Base-by-base conservation (phyloP, 1,140 invertebrate species). In the Varroa destructor region DNA sequence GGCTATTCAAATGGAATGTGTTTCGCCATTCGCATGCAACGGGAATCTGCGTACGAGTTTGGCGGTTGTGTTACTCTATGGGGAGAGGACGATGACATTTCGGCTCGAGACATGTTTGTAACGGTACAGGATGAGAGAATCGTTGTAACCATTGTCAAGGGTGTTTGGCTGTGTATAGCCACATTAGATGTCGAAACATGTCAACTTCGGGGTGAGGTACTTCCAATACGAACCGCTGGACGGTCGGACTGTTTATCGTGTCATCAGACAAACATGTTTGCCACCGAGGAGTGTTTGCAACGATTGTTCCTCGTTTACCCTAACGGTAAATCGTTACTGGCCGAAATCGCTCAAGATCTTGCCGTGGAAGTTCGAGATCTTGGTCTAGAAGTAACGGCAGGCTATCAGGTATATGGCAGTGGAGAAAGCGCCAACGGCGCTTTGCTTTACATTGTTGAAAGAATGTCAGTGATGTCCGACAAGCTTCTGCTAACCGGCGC, bases 401-500 rank as follows among this genome's bases (percentile, higher is more conserved):
- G 61, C 40, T 67, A 67, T 67, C 61, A 46, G 5, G 61, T 46
- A 3, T 40, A 43, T 8, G 61, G 61, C 40, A 67, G 61, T 40
- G 61, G 61, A 40, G 61, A 67, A 37, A 67, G 61, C 8, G 40
- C 40, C 61, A 67, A 67, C 37, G 61, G 61, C 10, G 61, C 46
- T 14, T 37, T 67, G 12, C 37, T 67, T 2, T 67, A 67, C 61
- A 46, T 67, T 12, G 37, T 67, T 2, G 61, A 67, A 46, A 67
- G 46, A 40, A 67, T 67, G 61, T 40, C 61, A 14, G 40, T 40
- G 12, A 67, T 67, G 61, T 67, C 61, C 2, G 61, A 67, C 36
- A 67, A 67, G 37, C 61, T 67, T 46, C 14, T 67, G 61, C 61
- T 67, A 37, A 67, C 61, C 61, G 61, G 61, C 14, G 61, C 61